Evolutionary conservation across 1,140 invertebrate genomes (phyloP).

Genomic region (Sogatella furcifera): DNA sequence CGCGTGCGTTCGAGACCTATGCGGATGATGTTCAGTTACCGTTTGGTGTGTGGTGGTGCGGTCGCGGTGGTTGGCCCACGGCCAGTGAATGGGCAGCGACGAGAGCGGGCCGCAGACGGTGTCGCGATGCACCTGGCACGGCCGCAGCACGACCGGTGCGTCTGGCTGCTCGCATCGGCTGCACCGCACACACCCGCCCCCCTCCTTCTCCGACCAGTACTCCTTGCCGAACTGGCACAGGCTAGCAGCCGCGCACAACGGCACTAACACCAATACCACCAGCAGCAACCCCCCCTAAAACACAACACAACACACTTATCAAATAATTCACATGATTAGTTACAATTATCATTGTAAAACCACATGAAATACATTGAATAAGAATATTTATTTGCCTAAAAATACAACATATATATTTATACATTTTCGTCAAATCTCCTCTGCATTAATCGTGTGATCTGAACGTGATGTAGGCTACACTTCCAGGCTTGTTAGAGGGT

Average conservation of each 20-base stretch:
- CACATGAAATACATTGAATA: no score
- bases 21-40: slow-evolving; percentile 9
- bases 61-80: slow-evolving; percentile 28
- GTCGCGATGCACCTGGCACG: slow-evolving; percentile 50
- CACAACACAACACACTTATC: no score
- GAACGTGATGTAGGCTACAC: no score
- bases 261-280: background rate
- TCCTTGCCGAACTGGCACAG: slow-evolving; percentile 39
- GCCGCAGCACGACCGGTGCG: slow-evolving; percentile 42
- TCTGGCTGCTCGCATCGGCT: slow-evolving; percentile 42
- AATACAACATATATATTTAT: no score
- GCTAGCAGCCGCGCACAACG: slow-evolving; percentile 24
- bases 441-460: no score
- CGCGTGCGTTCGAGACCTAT: slow-evolving; percentile 9
- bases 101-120: slow-evolving; percentile 48
- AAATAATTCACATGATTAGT: no score
- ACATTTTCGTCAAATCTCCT: no score
- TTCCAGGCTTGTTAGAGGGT: no score
- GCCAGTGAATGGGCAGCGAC: slow-evolving; percentile 42
- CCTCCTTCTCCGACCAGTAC: slow-evolving; percentile 45
- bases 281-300: slow-evolving; percentile 6
- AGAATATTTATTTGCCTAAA: no score
- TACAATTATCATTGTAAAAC: no score
- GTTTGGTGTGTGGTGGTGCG: slow-evolving; percentile 9
- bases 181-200: slow-evolving; percentile 45